phyloP scores from a whole-genome alignment of 2,888 invertebrate species.

The Leucoma salicis region DNA sequence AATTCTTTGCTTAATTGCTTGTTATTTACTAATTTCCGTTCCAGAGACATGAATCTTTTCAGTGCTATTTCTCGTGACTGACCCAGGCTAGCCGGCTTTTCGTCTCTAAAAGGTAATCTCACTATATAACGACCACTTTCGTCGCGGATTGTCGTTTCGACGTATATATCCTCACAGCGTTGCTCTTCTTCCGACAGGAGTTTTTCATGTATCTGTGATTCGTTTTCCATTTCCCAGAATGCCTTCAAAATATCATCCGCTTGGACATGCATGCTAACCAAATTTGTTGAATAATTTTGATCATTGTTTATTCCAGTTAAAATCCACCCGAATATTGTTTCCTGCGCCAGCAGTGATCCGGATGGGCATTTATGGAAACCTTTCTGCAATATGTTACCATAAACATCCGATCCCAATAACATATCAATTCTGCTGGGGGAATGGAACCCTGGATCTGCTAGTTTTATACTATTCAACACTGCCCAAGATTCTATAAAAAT shows the following conservation, averaged over 20 bases:
- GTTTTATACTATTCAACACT: not conserved
- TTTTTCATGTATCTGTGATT: not conserved
- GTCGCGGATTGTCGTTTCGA: constrained; percentile 17
- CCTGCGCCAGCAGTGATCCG: constrained; percentile 24
- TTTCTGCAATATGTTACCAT: not conserved
- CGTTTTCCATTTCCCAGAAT: constrained; percentile 17
- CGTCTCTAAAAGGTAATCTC: constrained; percentile 20
- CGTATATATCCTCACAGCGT: constrained; percentile 20
- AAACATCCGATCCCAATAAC: constrained; percentile 1
- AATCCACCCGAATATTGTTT: constrained; percentile 30
- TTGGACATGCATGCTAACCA: not conserved
- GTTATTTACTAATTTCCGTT: constrained; percentile 16
- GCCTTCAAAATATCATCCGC: not conserved
- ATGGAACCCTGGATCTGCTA: constrained; percentile 1
- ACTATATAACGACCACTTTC: constrained; percentile 24
- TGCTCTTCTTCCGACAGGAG: constrained; percentile 14
- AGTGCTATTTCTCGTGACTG: constrained; percentile 21
- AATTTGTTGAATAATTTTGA: not conserved
- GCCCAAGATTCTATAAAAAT: not conserved
- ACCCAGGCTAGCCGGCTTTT: constrained; percentile 6
- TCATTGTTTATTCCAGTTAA: constrained; percentile 14
- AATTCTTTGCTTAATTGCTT: constrained; percentile 18
- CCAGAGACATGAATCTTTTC: constrained; percentile 18
- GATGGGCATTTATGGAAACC: constrained; percentile 21
- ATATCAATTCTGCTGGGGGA: constrained; percentile 2